These are phyloP conservation scores for Cinclus mexicanus DNA, from an alignment of 2,113 vertebrate species.

Conservation along the genomic window DNA sequence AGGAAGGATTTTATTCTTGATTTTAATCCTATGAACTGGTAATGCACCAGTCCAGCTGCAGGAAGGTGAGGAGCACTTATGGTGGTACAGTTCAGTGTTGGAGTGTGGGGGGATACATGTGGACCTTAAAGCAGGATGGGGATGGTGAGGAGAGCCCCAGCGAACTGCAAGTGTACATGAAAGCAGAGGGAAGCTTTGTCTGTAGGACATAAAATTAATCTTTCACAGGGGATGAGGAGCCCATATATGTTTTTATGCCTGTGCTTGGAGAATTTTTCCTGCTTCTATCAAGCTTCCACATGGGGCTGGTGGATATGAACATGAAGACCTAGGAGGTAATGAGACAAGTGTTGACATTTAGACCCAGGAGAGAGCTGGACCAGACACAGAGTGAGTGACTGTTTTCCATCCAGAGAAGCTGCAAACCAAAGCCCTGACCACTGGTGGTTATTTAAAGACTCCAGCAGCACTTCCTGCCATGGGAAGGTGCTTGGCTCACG, in stretches of 20 bases:
- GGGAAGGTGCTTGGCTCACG: conserved; percentile 36
- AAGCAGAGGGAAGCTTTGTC: not conserved
- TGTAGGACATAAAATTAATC: not conserved
- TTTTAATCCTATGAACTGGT: not conserved
- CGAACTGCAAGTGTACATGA: rapidly evolving
- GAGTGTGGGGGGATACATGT: not conserved
- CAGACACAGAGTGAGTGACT: not conserved
- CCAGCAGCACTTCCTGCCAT: not conserved
- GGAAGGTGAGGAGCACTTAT: not conserved
- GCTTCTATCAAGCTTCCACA: not conserved
- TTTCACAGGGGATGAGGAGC: not conserved
- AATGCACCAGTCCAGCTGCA: rapidly evolving
- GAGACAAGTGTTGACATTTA: not conserved
- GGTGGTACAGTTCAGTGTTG: not conserved
- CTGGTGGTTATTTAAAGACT: conserved; percentile 59
- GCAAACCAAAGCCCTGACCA: conserved; percentile 27
- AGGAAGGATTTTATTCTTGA: not conserved
- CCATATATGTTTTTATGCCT: not conserved
- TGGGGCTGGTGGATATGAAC: not conserved
- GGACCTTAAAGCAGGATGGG: not conserved
- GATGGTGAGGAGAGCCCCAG: not conserved
- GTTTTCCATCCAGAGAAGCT: not conserved
- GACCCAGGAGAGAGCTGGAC: not conserved
- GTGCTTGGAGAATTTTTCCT: not conserved
- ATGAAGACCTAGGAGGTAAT: not conserved